These are phyloP conservation scores for Gymnothorax reevesii DNA, from an alignment of 2,797 vertebrate species.

Conservation along the genomic window DNA sequence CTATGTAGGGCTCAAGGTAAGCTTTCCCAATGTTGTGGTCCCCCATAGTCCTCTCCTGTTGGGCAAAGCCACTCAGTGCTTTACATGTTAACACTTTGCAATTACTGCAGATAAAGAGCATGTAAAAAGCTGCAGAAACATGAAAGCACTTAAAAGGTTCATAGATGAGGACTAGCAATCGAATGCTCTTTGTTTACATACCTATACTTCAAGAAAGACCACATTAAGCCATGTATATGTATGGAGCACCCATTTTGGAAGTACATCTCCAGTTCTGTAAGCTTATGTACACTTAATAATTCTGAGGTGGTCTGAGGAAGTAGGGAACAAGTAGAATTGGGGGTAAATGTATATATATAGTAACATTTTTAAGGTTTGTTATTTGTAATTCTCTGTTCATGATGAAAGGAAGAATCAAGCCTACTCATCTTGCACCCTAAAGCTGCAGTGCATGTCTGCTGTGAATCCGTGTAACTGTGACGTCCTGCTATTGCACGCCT, in stretches of 20 bases:
- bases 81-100: conserved; percentile 16
- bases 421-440: not conserved
- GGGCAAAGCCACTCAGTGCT: not conserved
- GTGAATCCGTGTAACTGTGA: not conserved
- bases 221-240: not conserved
- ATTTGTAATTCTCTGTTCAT: conserved; percentile 2
- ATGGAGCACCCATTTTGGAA: not conserved
- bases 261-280: not conserved
- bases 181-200: not conserved
- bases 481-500: not conserved
- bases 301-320: not conserved
- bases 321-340: not conserved
- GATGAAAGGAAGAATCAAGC: not conserved
- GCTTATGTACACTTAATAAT: not conserved
- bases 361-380: not conserved
- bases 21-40: not conserved
- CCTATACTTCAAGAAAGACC: too few species aligned
- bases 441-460: not conserved
- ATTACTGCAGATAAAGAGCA: not conserved
- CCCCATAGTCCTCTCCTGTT: not conserved
- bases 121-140: not conserved
- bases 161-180: not conserved
- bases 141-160: not conserved
- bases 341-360: not conserved
- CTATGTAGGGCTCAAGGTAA: not conserved